These are phyloP conservation scores for Nyctereutes procyonoides DNA, from an alignment of 2,113 vertebrate genomes.

Conservation along the genomic window DNA sequence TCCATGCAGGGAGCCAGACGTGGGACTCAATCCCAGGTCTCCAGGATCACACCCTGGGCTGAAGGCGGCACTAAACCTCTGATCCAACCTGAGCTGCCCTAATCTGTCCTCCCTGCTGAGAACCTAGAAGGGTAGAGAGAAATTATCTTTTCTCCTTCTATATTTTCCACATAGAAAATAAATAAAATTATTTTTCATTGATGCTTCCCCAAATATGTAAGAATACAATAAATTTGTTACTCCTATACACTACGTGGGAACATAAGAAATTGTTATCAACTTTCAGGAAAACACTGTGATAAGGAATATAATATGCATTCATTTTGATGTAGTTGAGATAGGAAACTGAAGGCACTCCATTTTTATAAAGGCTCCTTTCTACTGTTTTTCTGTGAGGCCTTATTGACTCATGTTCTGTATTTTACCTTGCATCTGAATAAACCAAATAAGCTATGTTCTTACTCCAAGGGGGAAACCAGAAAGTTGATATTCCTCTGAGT, in stretches of 20 bases:
- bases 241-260: background rate
- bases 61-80: too few species aligned
- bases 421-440: background rate
- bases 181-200: background rate
- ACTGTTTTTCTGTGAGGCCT: background rate
- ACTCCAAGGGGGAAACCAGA: background rate
- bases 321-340: background rate
- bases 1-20: too few species aligned
- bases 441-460: background rate
- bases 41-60: too few species aligned
- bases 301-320: background rate
- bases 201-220: background rate
- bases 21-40: too few species aligned
- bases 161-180: background rate
- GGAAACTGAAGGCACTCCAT: background rate
- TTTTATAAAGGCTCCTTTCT: background rate
- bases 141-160: background rate
- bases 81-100: too few species aligned
- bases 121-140: background rate
- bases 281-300: background rate
- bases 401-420: background rate
- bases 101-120: background rate
- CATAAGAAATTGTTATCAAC: background rate
- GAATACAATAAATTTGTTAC: background rate
- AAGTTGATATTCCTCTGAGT: background rate